A percentile compares a stretch with the other conserved stretches of the same genome.
phyloP scores from a whole-genome alignment of 2,888 invertebrate species.

The Odontothrips loti region DNA sequence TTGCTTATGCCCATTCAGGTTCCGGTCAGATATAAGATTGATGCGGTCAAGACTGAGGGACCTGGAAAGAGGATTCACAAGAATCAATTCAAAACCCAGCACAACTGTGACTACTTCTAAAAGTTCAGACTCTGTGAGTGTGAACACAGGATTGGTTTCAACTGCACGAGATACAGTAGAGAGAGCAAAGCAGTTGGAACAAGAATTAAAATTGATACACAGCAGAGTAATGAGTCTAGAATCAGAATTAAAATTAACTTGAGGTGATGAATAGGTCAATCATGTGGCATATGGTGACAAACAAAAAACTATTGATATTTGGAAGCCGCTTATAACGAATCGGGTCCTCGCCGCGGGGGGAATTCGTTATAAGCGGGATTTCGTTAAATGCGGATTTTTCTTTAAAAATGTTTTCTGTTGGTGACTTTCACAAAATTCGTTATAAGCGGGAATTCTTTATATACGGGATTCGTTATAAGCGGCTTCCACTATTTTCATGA shows the following conservation, averaged over 20 bases:
- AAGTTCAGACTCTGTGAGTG: background rate
- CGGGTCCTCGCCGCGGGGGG: too few species aligned
- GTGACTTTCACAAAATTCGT: too few species aligned
- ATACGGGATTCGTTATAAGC: too few species aligned
- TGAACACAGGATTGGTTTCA: background rate
- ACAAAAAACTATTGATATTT: too few species aligned
- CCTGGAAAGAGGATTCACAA: background rate
- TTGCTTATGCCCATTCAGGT: background rate
- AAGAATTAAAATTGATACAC: background rate
- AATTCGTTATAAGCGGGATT: too few species aligned
- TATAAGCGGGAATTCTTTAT: too few species aligned
- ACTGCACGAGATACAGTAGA: background rate
- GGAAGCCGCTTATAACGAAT: too few species aligned
- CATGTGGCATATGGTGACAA: too few species aligned
- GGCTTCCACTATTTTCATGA: too few species aligned
- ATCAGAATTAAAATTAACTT: background rate
- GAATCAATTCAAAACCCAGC: background rate
- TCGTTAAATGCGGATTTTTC: too few species aligned
- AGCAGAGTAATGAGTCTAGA: background rate
- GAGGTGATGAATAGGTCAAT: background rate
- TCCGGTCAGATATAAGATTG: background rate
- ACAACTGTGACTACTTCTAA: background rate
- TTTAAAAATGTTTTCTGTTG: too few species aligned
- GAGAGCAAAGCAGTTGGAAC: background rate
- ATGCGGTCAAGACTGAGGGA: constrained; percentile 1